Base-by-base conservation (phyloP, 2,888 invertebrate genomes). In the Charanyca ferruginea region DNA sequence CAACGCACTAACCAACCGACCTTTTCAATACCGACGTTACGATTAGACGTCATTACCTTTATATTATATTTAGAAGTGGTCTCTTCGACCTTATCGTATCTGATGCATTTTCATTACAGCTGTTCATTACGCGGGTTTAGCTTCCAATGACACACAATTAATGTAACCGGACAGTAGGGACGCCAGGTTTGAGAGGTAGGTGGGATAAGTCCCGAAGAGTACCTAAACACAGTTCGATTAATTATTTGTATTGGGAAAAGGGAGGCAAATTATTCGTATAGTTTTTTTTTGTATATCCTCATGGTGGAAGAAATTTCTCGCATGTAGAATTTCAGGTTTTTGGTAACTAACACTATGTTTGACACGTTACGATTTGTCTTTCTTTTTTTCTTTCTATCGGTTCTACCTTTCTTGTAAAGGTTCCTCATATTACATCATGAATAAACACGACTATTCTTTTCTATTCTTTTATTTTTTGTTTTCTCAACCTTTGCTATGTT, bases 71-170 rank as follows among this genome's bases (percentile, higher is more conserved):
- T 59, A 65, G 63, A 52, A 48, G 60, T 57, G 22, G 41, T 38
- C 38, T 66, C 35, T 16, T 66, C 59, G 58, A 71, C 69, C 58
- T 74, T 74, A 77, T 61, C 47, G 69, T 64, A 66, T 64, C 67
- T 61, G 77, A 81, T 80, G 73, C 73, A 70, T 82, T 80, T 80
- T 61, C 80, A 81, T 81, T 82, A 80, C 69, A 73, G 75, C 68
- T 73, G 73, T 81, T 81, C 69, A 75, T 81, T 81, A 71, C 67
- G 70, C 54, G 52, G 69, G 64, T 55, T 75, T 77, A 80, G 66
- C 65, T 79, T 54, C 68, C 80, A 73, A 82, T 77, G 82, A 75
- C 67, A 75, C 62, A 81, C 73, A 80, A 81, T 82, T 82, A 80
- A 72, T 65, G 66, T 64, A 58, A 81, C 70, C 65, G 71, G 67